A percentile compares a stretch with the other conserved stretches of the same genome.
Conservation (phyloP, 2,888 invertebrate species). For the Apocheima hispidaria region DNA sequence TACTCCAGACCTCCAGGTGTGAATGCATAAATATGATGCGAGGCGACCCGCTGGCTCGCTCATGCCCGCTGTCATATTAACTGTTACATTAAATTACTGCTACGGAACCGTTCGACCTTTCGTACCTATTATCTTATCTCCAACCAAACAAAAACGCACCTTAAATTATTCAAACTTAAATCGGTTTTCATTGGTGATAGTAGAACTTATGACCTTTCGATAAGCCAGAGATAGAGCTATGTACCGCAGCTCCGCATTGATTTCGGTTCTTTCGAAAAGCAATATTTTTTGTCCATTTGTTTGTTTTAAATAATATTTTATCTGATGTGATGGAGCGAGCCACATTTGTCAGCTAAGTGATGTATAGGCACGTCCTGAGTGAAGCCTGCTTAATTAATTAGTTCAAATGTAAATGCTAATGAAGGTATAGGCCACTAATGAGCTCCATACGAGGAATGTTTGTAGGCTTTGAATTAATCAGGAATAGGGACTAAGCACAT, state of each 20-base stretch:
- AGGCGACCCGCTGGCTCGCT: slow-evolving; percentile 83
- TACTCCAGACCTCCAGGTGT: slow-evolving; percentile 84
- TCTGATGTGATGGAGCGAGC: slow-evolving; percentile 83
- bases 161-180: slow-evolving; percentile 36
- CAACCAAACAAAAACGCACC: slow-evolving; percentile 50
- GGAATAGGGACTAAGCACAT: neutral
- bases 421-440: slow-evolving; percentile 69
- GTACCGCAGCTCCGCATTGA: slow-evolving; percentile 82
- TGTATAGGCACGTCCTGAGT: slow-evolving; percentile 74
- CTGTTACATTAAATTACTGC: slow-evolving; percentile 86
- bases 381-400: slow-evolving; percentile 80
- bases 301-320: slow-evolving; percentile 87
- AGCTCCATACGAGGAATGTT: slow-evolving; percentile 48
- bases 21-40: slow-evolving; percentile 84
- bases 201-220: slow-evolving; percentile 49
- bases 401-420: slow-evolving; percentile 74
- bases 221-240: slow-evolving; percentile 51
- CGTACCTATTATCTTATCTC: slow-evolving; percentile 67
- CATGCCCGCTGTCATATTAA: slow-evolving; percentile 86
- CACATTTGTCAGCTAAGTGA: slow-evolving; percentile 83
- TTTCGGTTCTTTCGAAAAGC: slow-evolving; percentile 84
- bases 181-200: slow-evolving; percentile 34
- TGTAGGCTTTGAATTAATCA: slow-evolving; percentile 26
- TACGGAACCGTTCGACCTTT: slow-evolving; percentile 75
- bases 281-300: slow-evolving; percentile 84